Base-by-base conservation (phyloP, 2,888 invertebrate species). In the Kuschelorhynchus macadamiae region DNA sequence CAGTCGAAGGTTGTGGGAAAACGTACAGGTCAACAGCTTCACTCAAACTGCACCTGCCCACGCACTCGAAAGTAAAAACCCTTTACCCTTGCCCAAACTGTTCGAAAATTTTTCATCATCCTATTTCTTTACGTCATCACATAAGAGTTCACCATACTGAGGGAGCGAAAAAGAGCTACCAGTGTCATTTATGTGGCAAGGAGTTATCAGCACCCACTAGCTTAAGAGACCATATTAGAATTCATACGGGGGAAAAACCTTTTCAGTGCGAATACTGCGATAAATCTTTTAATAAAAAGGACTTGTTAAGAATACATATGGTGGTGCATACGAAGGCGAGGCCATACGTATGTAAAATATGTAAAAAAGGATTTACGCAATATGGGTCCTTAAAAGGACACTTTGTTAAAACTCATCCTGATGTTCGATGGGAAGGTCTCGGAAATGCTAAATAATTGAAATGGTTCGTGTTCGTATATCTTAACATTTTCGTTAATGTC, bases 311-410 rank as follows among this genome's bases (percentile, higher is more conserved):
- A 25, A 81, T 84, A 0, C 88, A 88, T 56, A 85, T 84, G 79
- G 85, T 87, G 0, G 83, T 83, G 0, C 88, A 88, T 60, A 85
- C 86, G 0, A 86, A 87, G 5, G 81, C 85, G 0, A 81, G 86
- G 36, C 88, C 87, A 1, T 87, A 83, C 52, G 82, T 85, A 16
- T 88, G 88, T 68, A 83, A 85, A 18, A 39, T 53, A 25, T 63
- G 63, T 44, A 41, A 42, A 1, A 78, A 76, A 60, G 70, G 73
- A 2, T 82, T 81, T 57, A 75, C 76, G 20, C 60, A 66, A 39
- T 44, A 55, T 32, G 66, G 66, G 2, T 65, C 65, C 11, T 39
- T 65, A 49, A 75, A 57, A 25, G 69, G 62, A 56, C 71, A 65
- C 47, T 73, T 72, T 64, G 68, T 72, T 32, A 73, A 67, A 62